Evolutionary conservation across 1,140 invertebrate species (phyloP).

Genomic region (Camponotus pennsylvanicus): DNA sequence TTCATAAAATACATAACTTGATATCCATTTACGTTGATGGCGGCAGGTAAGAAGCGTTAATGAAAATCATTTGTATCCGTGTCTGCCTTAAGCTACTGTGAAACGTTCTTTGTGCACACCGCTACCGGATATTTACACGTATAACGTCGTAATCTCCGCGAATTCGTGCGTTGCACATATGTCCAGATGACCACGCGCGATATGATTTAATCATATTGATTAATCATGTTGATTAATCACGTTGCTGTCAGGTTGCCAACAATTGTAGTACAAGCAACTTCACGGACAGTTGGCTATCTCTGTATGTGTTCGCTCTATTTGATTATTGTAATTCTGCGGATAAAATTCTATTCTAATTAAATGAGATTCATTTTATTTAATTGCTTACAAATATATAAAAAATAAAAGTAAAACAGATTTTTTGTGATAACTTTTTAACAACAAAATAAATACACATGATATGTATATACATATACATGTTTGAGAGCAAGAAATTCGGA

Average conservation of each 20-base stretch:
- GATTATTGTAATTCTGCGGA: conserved; percentile 39
- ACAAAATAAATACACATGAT: neutral
- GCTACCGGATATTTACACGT: conserved; percentile 9
- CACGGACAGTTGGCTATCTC: too few relatives aligned
- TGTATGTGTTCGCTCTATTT: neutral
- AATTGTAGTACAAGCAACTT: too few relatives aligned
- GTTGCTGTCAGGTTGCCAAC: too few relatives aligned
- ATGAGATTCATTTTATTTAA: neutral
- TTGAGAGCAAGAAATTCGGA: neutral
- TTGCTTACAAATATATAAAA: neutral
- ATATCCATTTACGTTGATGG: conserved; percentile 29
- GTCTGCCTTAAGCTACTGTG: conserved; percentile 48
- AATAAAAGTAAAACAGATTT: neutral
- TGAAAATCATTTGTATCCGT: conserved; percentile 62
- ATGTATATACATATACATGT: neutral
- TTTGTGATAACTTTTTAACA: neutral
- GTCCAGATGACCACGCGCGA: too few relatives aligned
- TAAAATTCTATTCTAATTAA: conserved; percentile 60
- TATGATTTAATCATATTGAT: too few relatives aligned
- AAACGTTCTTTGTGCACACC: conserved; percentile 3
- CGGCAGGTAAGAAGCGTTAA: conserved; percentile 70
- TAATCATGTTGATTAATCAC: too few relatives aligned
- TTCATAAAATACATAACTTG: conserved; percentile 72
- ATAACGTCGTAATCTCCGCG: conserved; percentile 63
- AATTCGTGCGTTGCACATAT: conserved; percentile 10